phyloP scores from a whole-genome alignment of 2,113 vertebrate genomes.

The Amazona vittata region DNA sequence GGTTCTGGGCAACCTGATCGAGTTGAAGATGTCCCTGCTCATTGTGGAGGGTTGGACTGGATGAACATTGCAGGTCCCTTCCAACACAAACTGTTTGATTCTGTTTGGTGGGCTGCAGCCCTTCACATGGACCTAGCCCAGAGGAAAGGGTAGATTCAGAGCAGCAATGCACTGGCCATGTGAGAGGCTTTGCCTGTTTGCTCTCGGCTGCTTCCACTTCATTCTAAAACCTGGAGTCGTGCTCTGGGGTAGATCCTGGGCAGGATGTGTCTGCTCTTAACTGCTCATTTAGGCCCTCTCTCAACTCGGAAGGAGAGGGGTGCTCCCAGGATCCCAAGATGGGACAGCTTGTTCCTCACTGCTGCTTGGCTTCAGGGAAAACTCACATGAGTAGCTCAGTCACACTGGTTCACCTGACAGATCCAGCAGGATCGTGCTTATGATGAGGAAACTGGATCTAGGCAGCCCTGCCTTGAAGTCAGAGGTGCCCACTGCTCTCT shows the following conservation, averaged over 20 bases:
- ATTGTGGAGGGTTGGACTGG: not conserved
- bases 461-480: not conserved
- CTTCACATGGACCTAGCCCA: not conserved
- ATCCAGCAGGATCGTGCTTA: not conserved
- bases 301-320: not conserved
- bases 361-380: not conserved
- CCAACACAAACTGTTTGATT: not conserved
- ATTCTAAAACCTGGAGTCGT: not conserved
- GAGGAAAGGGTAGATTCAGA: not conserved
- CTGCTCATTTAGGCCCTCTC: not conserved
- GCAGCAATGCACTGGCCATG: accelerated
- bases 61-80: not conserved
- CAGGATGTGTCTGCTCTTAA: not conserved
- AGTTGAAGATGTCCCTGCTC: not conserved
- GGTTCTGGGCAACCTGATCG: not conserved
- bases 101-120: not conserved
- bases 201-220: not conserved
- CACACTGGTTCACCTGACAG: not conserved
- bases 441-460: accelerated
- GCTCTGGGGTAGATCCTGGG: not conserved
- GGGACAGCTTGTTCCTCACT: not conserved
- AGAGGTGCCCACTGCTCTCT: not conserved
- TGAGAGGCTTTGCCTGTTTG: not conserved
- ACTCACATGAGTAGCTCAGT: accelerated
- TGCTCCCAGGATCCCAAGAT: not conserved